These are phyloP conservation scores for Tenualosa ilisha DNA, from an alignment of 2,797 vertebrate species.

Conservation along the genomic window DNA sequence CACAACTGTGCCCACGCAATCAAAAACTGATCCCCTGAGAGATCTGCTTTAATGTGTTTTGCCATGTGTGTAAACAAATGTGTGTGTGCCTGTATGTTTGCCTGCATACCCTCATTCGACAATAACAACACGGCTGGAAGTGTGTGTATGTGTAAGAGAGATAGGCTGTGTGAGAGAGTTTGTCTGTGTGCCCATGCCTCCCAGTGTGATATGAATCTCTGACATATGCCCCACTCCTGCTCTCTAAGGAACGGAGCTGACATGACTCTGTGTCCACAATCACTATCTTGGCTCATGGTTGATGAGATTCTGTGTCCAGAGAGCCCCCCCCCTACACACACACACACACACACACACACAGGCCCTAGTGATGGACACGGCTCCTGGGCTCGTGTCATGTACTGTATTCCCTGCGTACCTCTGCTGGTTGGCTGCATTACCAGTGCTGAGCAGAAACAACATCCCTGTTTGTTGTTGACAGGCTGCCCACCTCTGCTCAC, in stretches of 20 bases:
- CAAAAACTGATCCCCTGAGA: background rate
- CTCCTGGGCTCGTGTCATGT: slow-evolving; percentile 52
- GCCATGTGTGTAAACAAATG: slow-evolving; percentile 24
- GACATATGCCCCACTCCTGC: slow-evolving; percentile 44
- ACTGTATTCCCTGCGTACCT: slow-evolving; percentile 57
- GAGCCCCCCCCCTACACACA: background rate
- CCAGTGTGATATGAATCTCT: background rate
- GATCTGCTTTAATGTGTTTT: background rate
- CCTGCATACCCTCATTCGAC: background rate
- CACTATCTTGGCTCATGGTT: slow-evolving; percentile 33
- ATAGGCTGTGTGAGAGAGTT: background rate
- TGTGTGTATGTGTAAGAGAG: background rate
- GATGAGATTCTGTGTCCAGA: slow-evolving; percentile 45
- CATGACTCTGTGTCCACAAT: slow-evolving; percentile 28
- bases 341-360: too few relatives aligned
- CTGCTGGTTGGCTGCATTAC: slow-evolving; percentile 47
- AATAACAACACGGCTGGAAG: too few relatives aligned
- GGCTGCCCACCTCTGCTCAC: slow-evolving; percentile 56
- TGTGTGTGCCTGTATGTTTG: background rate
- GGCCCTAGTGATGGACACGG: slow-evolving; percentile 35
- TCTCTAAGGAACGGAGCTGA: slow-evolving; percentile 34
- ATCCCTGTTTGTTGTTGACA: slow-evolving; percentile 64
- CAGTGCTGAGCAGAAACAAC: slow-evolving; percentile 58
- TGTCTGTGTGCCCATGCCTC: background rate
- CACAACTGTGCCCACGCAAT: background rate